Evolutionary conservation across 1,140 invertebrate genomes (phyloP).

Genomic region (Meloidogyne hapla): DNA sequence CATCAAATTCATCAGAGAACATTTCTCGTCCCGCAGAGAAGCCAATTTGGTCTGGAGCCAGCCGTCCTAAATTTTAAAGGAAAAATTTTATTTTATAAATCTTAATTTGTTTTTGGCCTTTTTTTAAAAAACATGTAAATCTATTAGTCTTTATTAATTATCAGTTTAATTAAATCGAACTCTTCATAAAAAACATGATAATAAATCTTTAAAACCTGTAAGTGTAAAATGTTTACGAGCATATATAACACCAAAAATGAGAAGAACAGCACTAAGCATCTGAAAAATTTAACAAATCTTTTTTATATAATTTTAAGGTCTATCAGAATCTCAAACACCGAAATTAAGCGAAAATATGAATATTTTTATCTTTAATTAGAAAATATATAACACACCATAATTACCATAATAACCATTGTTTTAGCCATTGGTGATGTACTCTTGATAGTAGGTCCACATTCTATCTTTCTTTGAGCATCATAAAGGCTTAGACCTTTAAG

Average conservation of each 20-base stretch:
- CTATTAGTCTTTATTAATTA: too few species aligned
- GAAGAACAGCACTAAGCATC: not conserved
- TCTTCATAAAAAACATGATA: too few species aligned
- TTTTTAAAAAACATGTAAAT: too few species aligned
- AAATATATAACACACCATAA: not conserved
- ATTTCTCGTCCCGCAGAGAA: not conserved
- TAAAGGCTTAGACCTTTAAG: conserved; percentile 18
- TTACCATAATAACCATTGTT: not conserved
- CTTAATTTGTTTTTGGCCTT: too few species aligned
- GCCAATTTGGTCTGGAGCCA: not conserved
- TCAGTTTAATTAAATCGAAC: too few species aligned
- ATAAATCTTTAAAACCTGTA: too few species aligned
- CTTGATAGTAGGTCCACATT: not conserved
- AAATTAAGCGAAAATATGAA: too few species aligned
- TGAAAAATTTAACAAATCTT: not conserved
- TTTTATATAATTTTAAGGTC: too few species aligned
- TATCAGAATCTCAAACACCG: too few species aligned
- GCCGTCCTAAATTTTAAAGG: too few species aligned
- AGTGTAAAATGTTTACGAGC: not conserved
- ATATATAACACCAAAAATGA: not conserved
- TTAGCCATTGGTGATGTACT: not conserved
- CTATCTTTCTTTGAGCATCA: not conserved
- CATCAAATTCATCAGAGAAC: not conserved
- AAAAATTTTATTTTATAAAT: too few species aligned
- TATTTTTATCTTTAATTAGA: not conserved